Evolutionary conservation across 2,797 vertebrate species (phyloP), one percentile per base, ranked within the genome.

Genomic region (Halcyon chelicuti): DNA sequence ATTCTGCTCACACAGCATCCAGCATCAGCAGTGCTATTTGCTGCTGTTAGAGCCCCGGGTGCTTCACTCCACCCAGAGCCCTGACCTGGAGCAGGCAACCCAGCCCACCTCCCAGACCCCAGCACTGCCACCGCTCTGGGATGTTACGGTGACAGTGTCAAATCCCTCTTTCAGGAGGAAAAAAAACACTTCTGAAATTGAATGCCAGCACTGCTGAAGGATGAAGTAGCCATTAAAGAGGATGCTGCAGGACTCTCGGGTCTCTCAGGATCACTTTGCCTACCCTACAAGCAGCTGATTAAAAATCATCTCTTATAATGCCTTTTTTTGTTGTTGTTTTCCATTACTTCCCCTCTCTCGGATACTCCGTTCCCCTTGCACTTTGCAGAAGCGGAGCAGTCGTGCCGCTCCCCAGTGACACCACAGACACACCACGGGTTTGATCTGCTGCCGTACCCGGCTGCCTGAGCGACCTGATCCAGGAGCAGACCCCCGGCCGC

Each of bases 1-100:
- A 3, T 6, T 31, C 51, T 2, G 0, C 31, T 9, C 1, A 5
- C 8, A 1, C 1, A 1, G 16, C 4, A 25, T 12, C 47, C 1
- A 4, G 54, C 3, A 1, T 26, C 39, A 29, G 73, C 39, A 6
- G 20, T 6, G 28, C 14, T 7, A 0, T 10, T 40, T 5, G 5
- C 44, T 55, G 40, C 19, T 10, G 1, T 12, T 23, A 10, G 9
- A 16, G 21, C 14, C 62, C 44, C 1, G 23, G 15, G 26, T 0
- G 3, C 6, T 8, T 3, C 39, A 14, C 4, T 29, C 39, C 55
- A 25, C 9, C 35, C 35, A 35, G 35, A 54, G 28, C 51, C 51
- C 26, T 26, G 14, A 17, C 49, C 49, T 47, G 1, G n/a, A 71
- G 25, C 65, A 17, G 5, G 58, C 80, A 55, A 49, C 49, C 31